Evolutionary conservation across 2,888 invertebrate genomes (phyloP).

Genomic region (Nysson spinosus): DNA sequence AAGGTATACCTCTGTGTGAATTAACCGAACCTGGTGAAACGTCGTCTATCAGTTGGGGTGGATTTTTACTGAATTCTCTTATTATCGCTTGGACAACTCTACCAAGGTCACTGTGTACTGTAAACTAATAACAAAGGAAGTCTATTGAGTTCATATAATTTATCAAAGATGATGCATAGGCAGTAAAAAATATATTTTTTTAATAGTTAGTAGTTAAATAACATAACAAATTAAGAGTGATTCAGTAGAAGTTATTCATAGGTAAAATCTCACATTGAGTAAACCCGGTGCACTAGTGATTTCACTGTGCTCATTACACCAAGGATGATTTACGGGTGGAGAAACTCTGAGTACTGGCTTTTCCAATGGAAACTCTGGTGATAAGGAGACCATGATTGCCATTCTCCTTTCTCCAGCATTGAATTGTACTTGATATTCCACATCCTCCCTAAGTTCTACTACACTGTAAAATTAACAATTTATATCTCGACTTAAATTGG

Average conservation of each 20-base stretch:
- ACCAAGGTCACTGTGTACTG: conserved; percentile 88
- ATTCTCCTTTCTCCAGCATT: conserved; percentile 82
- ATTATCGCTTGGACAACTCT: conserved; percentile 89
- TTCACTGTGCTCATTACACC: conserved; percentile 85
- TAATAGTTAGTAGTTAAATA: no score
- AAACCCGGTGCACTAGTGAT: conserved; percentile 87
- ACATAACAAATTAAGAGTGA: no score
- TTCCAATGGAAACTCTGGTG: conserved; percentile 86
- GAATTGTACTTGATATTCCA: conserved; percentile 87
- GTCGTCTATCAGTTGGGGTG: conserved; percentile 78
- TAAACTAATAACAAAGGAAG: conserved; percentile 78
- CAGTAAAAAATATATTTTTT: neutral
- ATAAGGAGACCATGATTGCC: conserved; percentile 83
- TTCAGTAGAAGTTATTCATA: neutral
- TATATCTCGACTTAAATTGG: neutral
- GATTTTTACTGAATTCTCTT: conserved; percentile 86
- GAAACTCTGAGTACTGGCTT: conserved; percentile 84
- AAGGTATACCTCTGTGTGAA: conserved; percentile 67
- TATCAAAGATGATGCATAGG: neutral
- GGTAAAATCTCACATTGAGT: conserved; percentile 80
- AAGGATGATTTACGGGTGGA: conserved; percentile 84
- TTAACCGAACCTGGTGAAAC: conserved; percentile 63
- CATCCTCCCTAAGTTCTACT: conserved; percentile 83
- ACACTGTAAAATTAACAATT: conserved; percentile 79
- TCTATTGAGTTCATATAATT: neutral